Percentiles rank a stretch among this genome's conserved stretches.
These are phyloP conservation scores for Drosophila rhopaloa DNA, from an alignment of 1,140 invertebrate genomes.

Conservation along the genomic window DNA sequence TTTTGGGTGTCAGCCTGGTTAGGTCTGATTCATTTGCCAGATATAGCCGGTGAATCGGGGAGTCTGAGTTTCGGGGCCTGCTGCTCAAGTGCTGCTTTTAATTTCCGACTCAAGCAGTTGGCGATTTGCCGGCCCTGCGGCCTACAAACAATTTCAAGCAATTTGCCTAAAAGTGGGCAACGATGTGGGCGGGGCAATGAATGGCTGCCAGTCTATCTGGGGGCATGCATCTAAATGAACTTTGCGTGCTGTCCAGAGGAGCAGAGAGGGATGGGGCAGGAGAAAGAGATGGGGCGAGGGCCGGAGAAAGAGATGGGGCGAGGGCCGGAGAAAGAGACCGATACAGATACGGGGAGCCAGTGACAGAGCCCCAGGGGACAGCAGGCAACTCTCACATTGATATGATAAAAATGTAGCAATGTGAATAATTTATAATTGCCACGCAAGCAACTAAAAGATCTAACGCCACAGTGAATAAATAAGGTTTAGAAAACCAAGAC, in stretches of 20 bases:
- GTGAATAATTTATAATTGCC: slow-evolving; percentile 78
- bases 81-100: slow-evolving; percentile 76
- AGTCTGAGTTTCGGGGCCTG: slow-evolving; percentile 8
- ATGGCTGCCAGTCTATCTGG: slow-evolving; percentile 56
- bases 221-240: slow-evolving; percentile 79
- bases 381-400: slow-evolving; percentile 48
- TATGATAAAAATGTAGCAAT: slow-evolving; percentile 51
- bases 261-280: background rate
- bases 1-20: slow-evolving; percentile 47
- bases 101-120: slow-evolving; percentile 74
- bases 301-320: background rate
- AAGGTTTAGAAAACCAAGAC: no score
- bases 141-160: slow-evolving; percentile 53
- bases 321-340: background rate
- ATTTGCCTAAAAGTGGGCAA: slow-evolving; percentile 80
- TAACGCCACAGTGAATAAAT: background rate
- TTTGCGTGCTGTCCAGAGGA: slow-evolving; percentile 58
- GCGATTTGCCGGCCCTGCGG: slow-evolving; percentile 48
- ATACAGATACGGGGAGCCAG: slow-evolving; percentile 15
- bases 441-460: slow-evolving; percentile 53
- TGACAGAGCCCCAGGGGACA: slow-evolving; percentile 29
- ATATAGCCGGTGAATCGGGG: slow-evolving; percentile 41
- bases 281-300: background rate
- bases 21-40: slow-evolving; percentile 75
- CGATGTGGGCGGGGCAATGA: slow-evolving; percentile 29